phyloP scores from a whole-genome alignment of 2,113 vertebrate genomes.

The Mesoclemmys tuberculata region DNA sequence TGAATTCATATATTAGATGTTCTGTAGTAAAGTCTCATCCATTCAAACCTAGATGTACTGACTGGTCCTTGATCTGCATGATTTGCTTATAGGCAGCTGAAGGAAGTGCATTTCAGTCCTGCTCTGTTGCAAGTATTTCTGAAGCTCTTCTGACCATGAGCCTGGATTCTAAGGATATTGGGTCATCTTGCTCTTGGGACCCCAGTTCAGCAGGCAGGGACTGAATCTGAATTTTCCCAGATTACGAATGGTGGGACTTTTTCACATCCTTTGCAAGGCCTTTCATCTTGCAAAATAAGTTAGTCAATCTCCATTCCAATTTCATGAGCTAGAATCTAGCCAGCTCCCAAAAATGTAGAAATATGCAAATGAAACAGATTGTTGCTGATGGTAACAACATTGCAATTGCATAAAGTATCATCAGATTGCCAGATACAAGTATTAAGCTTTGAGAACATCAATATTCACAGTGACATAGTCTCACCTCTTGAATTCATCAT shows the following conservation, averaged over 20 bases:
- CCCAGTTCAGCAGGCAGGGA: constrained; percentile 26
- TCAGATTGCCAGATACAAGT: constrained; percentile 67
- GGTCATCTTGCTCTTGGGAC: background rate
- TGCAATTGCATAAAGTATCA: constrained; percentile 72
- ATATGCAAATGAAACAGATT: constrained; percentile 69
- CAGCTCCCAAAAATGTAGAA: constrained; percentile 62
- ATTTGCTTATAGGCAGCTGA: background rate
- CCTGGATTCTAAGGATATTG: background rate
- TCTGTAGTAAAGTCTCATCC: background rate
- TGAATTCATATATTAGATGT: background rate
- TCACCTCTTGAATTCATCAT: constrained; percentile 71
- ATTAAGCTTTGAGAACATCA: constrained; percentile 64
- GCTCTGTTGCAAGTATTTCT: background rate
- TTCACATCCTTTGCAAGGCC: constrained; percentile 52
- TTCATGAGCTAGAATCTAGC: constrained; percentile 54
- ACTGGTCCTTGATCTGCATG: background rate
- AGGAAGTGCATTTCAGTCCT: accelerated
- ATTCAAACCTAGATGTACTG: background rate
- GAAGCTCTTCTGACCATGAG: background rate
- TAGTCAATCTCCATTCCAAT: constrained; percentile 70
- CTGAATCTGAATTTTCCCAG: constrained; percentile 48
- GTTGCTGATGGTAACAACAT: constrained; percentile 70
- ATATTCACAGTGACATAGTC: constrained; percentile 60
- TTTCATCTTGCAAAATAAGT: constrained; percentile 69
- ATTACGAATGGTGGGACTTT: constrained; percentile 55